Evolutionary conservation across 2,888 invertebrate genomes (phyloP), one percentile per base, ranked within the genome.

Genomic region (Deladenus siricidicola): DNA sequence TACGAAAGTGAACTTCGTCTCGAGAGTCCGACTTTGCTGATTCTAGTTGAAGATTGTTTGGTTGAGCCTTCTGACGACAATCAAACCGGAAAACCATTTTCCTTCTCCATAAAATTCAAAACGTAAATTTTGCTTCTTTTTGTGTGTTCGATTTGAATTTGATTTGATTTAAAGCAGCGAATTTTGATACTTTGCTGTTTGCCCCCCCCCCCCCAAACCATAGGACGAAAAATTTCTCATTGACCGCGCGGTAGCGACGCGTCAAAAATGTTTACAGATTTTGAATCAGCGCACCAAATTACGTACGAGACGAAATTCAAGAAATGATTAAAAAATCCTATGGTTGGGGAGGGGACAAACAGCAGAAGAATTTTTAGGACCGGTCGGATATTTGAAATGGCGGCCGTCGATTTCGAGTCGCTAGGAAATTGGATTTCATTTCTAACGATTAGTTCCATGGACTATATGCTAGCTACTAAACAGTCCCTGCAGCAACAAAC

Each of bases 21-120:
- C 3, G 66, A 71, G 42, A 48, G 53, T 44, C 77, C 77, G 17
- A 67, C 71, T 51, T 61, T 74, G 21, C 63, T 77, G 24, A 65
- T 78, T 6, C 71, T 77, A 45, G 66, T 77, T n/a, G 77, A 77
- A 48, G 77, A 77, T 57, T 77, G 76, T 57, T 69, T 71, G 52
- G 72, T 78, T 19, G 77, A 77, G 50, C 63, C 74, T 29, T 69
- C 74, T n/a, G 77, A 77, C 58, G 77, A 77, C 61, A 77, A 77
- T 58, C 60, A 64, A 39, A 70, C 74, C 45, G 77, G 77, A 26
- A 72, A 70, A 61, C 71, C 71, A 29, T 74, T 70, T 64, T 74
- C 75, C 1, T 78, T 76, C 58, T 69, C 70, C 43, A 68, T 77
- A 26, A 74, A 72, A 51, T 75, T 70, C 54, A 78, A 76, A 63